A percentile compares a stretch with the other conserved stretches of the same genome.
phyloP scores from a whole-genome alignment of 2,888 invertebrate genomes.

The Rhagophthalmus giganteus region DNA sequence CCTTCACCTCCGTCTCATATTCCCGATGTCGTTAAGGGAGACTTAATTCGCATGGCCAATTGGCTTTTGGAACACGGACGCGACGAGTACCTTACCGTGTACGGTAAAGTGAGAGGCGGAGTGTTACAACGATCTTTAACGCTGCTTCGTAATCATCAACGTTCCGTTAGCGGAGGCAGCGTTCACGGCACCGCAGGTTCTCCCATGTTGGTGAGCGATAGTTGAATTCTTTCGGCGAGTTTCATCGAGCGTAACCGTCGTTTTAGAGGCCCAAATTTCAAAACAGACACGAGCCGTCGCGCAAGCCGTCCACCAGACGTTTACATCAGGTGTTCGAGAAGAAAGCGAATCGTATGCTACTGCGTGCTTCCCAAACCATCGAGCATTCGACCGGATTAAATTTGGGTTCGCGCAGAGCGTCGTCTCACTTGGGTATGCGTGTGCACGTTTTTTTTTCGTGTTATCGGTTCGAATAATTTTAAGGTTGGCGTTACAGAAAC shows the following conservation, averaged over 20 bases:
- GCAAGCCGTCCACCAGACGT: slow-evolving; percentile 78
- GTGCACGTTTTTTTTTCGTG: neutral
- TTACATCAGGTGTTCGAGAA: slow-evolving; percentile 82
- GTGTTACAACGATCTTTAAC: slow-evolving; percentile 75
- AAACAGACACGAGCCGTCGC: slow-evolving; percentile 72
- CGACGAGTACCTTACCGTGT: slow-evolving; percentile 74
- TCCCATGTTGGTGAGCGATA: slow-evolving; percentile 59
- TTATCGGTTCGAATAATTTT: neutral
- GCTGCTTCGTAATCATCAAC: slow-evolving; percentile 78
- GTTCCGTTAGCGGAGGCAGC: slow-evolving; percentile 75
- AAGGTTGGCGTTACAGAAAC: slow-evolving; percentile 38
- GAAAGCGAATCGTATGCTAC: slow-evolving; percentile 80
- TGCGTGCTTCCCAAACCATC: slow-evolving; percentile 80
- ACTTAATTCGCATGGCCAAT: slow-evolving; percentile 76
- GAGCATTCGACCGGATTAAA: slow-evolving; percentile 81
- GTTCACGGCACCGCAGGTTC: slow-evolving; percentile 63
- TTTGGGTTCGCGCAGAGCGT: slow-evolving; percentile 67
- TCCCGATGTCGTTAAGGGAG: slow-evolving; percentile 69
- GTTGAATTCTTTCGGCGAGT: slow-evolving; percentile 6
- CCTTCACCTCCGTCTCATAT: slow-evolving; percentile 67
- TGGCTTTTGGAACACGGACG: slow-evolving; percentile 83
- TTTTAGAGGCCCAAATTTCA: slow-evolving; percentile 69
- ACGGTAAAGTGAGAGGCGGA: slow-evolving; percentile 74
- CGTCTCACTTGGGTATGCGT: slow-evolving; percentile 51
- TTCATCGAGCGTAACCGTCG: slow-evolving; percentile 19